A percentile compares a stretch with the other conserved stretches of the same genome.
Conservation (phyloP, 2,113 vertebrate species). For the Ptilorrhoa leucosticta region DNA sequence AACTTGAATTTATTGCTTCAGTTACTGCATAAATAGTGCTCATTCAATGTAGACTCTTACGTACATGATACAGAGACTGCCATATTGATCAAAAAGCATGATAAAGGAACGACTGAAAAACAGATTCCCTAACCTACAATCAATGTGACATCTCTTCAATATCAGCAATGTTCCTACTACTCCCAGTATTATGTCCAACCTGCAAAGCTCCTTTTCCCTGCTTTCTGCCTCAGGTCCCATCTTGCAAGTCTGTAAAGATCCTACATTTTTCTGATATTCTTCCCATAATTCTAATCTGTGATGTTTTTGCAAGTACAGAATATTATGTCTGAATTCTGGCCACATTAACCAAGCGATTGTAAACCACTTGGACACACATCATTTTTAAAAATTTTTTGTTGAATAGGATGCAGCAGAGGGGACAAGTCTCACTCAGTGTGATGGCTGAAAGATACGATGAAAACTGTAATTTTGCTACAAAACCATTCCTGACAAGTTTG, state of each 20-base stretch:
- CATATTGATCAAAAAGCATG: not conserved
- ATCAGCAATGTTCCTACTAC: not conserved
- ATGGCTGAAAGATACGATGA: not conserved
- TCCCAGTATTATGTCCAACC: not conserved
- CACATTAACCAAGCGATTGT: not conserved
- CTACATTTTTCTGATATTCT: not conserved
- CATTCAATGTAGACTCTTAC: not conserved
- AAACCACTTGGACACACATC: not conserved
- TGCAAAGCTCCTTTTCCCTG: not conserved
- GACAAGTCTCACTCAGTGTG: not conserved
- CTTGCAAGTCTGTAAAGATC: not conserved
- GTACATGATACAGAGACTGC: not conserved
- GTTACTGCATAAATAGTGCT: not conserved
- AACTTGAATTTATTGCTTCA: not conserved
- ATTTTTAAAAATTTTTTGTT: not conserved
- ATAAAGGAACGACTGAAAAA: not conserved
- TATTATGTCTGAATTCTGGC: not conserved
- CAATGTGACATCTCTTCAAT: not conserved
- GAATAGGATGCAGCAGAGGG: not conserved
- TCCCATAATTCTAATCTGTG: not conserved
- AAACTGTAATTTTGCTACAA: not conserved
- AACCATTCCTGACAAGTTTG: not conserved
- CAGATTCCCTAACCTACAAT: not conserved
- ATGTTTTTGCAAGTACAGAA: not conserved
- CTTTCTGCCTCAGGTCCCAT: not conserved